Percentiles rank a stretch among this genome's conserved stretches.
Evolutionary conservation across 1,140 invertebrate genomes (phyloP).

Genomic region (Drosophila sp.): DNA sequence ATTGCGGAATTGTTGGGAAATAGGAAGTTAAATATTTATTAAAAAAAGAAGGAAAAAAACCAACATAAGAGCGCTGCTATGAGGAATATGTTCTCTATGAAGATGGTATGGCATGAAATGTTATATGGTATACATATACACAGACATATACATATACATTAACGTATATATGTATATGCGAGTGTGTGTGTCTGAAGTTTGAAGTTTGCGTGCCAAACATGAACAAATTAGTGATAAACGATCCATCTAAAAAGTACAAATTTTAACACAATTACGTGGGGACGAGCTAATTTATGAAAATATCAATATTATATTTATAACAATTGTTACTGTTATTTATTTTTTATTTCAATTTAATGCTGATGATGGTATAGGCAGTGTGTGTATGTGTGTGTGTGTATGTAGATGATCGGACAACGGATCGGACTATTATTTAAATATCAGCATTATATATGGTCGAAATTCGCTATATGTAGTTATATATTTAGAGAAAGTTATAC

Average conservation of each 20-base stretch:
- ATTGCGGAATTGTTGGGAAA: slow-evolving; percentile 9
- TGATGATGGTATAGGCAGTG: not conserved
- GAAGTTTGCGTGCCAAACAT: slow-evolving; percentile 15
- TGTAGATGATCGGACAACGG: slow-evolving; percentile 7
- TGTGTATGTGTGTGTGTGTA: not conserved
- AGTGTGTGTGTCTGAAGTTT: slow-evolving; percentile 7
- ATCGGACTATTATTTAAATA: slow-evolving; percentile 4
- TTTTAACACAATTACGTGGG: slow-evolving; percentile 22
- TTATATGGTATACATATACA: not conserved
- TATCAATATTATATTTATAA: slow-evolving; percentile 8
- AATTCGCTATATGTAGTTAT: not conserved
- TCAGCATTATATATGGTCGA: not conserved
- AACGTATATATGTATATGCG: not conserved
- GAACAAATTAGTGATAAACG: slow-evolving; percentile 29
- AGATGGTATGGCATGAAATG: slow-evolving; percentile 7
- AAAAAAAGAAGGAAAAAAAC: not conserved
- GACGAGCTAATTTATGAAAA: slow-evolving; percentile 5
- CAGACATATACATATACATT: not conserved
- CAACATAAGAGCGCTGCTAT: slow-evolving; percentile 7
- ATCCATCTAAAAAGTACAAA: slow-evolving; percentile 25
- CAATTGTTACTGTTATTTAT: not conserved
- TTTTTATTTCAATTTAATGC: not conserved
- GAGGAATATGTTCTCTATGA: not conserved
- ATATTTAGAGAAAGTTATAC: slow-evolving; percentile 15
- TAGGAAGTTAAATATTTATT: too few relatives aligned